Base-by-base conservation (phyloP, 2,888 invertebrate species). In the Andrena bicolor region DNA sequence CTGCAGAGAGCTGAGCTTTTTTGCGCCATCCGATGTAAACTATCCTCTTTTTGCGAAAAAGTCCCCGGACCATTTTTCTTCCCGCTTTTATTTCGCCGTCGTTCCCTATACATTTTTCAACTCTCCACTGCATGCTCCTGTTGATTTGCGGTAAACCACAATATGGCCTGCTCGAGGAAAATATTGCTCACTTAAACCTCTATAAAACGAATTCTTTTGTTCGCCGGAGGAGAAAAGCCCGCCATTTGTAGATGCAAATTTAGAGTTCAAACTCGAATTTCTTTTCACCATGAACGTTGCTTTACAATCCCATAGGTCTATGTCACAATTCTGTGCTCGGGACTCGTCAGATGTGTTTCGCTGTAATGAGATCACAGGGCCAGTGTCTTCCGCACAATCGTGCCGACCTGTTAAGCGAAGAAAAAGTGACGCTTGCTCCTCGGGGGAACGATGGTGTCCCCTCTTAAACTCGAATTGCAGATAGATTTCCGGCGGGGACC, bases 81-180 rank as follows among this genome's bases (percentile, higher is more conserved):
- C 3, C 69, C 32, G 66, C 69, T 32, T 73, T 73, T 81, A 73
- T 64, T 63, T 48, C 41, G 28, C 63, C 64, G 35, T 35, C 61
- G 41, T 56, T 70, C 26, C 49, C 56, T 56, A 65, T 73, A 69
- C 61, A 78, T 73, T 78, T 73, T 73, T 81, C 73, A 69, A 78
- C 68, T 53, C 73, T 51, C 16, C 63, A 13, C 10, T 41, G 26
- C 68, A 56, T 51, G 49, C 63, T 60, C 68, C 51, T 69, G 80
- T 78, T 81, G 80, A 81, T 81, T 81, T 69, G 80, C 79, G 72
- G 80, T 58, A 20, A 73, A 69, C 78, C 79, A 51, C 64, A 60
- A 69, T 81, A 78, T 49, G 68, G 51, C n/a, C 35, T 7, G 61
- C 16, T 28, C 58, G 41, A 32, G 30, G 30, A 53, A 80, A 81